Evolutionary conservation across 2,888 invertebrate species (phyloP).

Genomic region (Apamea anceps): DNA sequence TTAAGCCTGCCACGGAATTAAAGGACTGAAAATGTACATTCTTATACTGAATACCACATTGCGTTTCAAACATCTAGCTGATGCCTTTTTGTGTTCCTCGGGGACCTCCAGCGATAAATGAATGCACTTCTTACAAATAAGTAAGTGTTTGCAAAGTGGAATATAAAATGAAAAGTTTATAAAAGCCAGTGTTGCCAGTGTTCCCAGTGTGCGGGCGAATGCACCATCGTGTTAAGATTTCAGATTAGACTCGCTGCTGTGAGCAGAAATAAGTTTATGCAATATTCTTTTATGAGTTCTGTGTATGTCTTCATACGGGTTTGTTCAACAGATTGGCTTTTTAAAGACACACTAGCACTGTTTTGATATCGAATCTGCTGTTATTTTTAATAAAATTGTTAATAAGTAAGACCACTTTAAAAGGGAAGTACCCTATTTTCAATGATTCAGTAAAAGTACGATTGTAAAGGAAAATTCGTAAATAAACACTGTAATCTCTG

Average conservation of each 20-base stretch:
- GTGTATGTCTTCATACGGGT: neutral
- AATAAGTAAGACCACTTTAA: neutral
- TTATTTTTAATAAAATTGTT: neutral
- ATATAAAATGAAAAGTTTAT: constrained; percentile 4
- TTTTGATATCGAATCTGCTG: neutral
- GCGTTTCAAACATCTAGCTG: neutral
- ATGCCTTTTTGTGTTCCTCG: neutral
- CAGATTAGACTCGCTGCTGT: constrained; percentile 21
- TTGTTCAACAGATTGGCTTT: constrained; percentile 17
- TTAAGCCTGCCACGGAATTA: neutral
- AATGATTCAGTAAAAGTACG: too few species aligned
- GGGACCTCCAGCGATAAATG: neutral
- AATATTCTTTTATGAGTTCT: constrained; percentile 23
- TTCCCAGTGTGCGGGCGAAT: neutral
- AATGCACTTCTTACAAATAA: constrained; percentile 7
- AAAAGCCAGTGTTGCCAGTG: neutral
- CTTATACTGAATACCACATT: neutral
- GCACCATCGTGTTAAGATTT: constrained; percentile 27
- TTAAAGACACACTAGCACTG: too few species aligned
- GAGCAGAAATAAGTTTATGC: constrained; percentile 31
- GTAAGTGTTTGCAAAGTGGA: neutral
- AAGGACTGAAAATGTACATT: neutral
- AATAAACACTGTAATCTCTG: neutral
- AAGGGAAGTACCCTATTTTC: neutral
- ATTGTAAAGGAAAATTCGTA: neutral